Evolutionary conservation across 1,140 invertebrate genomes (phyloP), one percentile per base, ranked within the genome.

Genomic region (Bombus fervidus): DNA sequence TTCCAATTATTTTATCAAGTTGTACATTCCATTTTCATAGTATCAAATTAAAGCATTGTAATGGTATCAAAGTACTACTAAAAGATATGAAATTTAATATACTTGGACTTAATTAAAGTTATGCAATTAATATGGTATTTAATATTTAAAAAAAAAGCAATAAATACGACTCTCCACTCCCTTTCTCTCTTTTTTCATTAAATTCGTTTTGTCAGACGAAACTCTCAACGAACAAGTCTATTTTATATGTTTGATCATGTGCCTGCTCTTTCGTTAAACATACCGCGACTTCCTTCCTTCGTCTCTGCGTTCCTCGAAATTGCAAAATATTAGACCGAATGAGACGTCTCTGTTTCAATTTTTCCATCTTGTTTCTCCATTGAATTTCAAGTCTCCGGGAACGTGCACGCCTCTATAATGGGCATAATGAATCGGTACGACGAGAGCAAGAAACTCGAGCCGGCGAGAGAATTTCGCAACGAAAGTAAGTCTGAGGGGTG

Each of bases 401-500:
- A 25, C 34, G 13, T n/a, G 28, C 53, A 39, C 69, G 41, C 39
- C 25, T 73, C 69, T 34, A 15, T 41, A 69, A 73, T 15, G 34
- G 41, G 64, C 43, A 68, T 76, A 83, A 83, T 43, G 72, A 83
- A 83, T 83, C 62, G 73, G 59, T 53, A 3, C 12, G 8, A 47
- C 53, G 69, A 62, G 71, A 43, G 39, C 34, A 47, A 59, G 75
- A 37, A 31, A 39, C 53, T 34, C 66, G 66, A 71, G 6, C 18
- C 34, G n/a, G 62, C 15, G 72, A 34, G 71, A 28, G 62, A 57
- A 64, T 43, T 62, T 69, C 66, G 59, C 66, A 71, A 66, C 37
- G 82, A 79, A 84, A 84, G 75, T 79, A 79, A 84, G 82, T 71
- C 64, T 53, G 59, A 39, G 34, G 68, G 43, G 66, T 89, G 83